Conservation (phyloP, 2,888 invertebrate species). For the Scaptomyza cyrtandrae region DNA sequence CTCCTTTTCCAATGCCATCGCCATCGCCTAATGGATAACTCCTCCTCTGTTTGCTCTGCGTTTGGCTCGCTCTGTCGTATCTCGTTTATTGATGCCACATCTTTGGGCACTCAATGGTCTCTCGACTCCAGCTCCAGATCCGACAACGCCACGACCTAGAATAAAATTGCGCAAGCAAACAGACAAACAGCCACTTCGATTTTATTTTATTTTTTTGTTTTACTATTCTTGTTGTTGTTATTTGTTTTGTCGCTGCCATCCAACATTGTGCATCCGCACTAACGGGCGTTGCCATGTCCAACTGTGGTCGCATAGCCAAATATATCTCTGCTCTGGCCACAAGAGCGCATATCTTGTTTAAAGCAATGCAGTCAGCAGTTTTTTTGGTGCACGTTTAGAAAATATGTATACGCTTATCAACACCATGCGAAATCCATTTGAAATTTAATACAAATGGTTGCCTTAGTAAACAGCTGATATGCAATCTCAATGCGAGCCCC, state of each 20-base stretch:
- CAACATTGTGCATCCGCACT: constrained; percentile 13
- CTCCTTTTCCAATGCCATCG: constrained; percentile 51
- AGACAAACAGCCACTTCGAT: constrained; percentile 46
- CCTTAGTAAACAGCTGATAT: constrained; percentile 1
- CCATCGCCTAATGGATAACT: constrained; percentile 58
- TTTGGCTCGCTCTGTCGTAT: constrained; percentile 63
- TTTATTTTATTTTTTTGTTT: constrained; percentile 44
- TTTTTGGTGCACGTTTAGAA: constrained; percentile 21
- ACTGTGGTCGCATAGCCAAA: constrained; percentile 17
- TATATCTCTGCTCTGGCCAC: constrained; percentile 12
- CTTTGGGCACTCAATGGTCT: constrained; percentile 37
- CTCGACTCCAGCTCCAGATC: constrained; percentile 24
- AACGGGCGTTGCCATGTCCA: constrained; percentile 42
- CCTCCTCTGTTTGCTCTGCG: constrained; percentile 43
- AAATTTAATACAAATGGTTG: constrained; percentile 14
- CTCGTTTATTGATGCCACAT: constrained; percentile 73
- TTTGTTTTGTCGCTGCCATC: constrained; percentile 11
- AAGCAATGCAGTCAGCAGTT: constrained; percentile 31
- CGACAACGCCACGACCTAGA: constrained; percentile 26
- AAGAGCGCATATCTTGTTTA: constrained; percentile 27
- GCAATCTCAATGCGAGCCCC: too few species aligned
- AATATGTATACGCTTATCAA: background rate
- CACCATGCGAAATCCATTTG: background rate
- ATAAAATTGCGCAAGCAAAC: constrained; percentile 66
- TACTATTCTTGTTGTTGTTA: constrained; percentile 1